Percentiles rank a stretch among this genome's conserved stretches.
Evolutionary conservation across 1,140 invertebrate species (phyloP).

Genomic region (Uloborus diversus): DNA sequence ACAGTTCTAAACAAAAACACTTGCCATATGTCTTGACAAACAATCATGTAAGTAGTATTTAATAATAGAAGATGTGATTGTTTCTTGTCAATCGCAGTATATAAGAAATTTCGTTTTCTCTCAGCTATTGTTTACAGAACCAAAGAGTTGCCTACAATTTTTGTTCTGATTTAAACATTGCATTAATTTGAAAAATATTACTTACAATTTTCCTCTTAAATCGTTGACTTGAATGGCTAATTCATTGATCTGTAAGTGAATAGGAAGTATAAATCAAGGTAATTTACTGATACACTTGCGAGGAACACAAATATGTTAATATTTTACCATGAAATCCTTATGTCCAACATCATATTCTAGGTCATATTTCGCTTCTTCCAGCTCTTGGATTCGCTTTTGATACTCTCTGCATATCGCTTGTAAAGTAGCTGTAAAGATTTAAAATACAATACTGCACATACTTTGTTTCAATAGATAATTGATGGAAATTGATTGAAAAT

Average conservation of each 20-base stretch:
- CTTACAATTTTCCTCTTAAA: conserved; percentile 99
- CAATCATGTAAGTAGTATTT: too few species aligned
- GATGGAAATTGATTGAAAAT: too few species aligned
- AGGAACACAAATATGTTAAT: not conserved
- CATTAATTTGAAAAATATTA: conserved; percentile 64
- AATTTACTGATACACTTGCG: too few species aligned
- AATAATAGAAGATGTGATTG: too few species aligned
- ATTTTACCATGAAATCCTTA: conserved; percentile 90
- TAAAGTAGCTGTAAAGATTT: conserved; percentile 81
- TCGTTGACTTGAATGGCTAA: conserved; percentile 99
- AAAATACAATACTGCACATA: not conserved
- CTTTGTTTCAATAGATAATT: too few species aligned
- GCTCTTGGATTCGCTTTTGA: conserved; percentile 86
- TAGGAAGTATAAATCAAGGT: not conserved
- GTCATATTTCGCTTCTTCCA: conserved; percentile 99
- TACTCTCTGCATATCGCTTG: conserved; percentile 95
- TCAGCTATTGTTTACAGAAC: too few species aligned
- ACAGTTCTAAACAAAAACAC: too few species aligned
- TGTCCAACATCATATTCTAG: conserved; percentile 93
- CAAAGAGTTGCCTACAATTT: not conserved
- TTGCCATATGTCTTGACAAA: too few species aligned
- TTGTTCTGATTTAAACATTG: conserved; percentile 55
- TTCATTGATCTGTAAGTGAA: conserved; percentile 75
- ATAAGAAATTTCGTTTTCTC: too few species aligned
- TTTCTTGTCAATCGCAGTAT: too few species aligned